phyloP scores from a whole-genome alignment of 2,888 invertebrate genomes.

The Habrosyne pyritoides region DNA sequence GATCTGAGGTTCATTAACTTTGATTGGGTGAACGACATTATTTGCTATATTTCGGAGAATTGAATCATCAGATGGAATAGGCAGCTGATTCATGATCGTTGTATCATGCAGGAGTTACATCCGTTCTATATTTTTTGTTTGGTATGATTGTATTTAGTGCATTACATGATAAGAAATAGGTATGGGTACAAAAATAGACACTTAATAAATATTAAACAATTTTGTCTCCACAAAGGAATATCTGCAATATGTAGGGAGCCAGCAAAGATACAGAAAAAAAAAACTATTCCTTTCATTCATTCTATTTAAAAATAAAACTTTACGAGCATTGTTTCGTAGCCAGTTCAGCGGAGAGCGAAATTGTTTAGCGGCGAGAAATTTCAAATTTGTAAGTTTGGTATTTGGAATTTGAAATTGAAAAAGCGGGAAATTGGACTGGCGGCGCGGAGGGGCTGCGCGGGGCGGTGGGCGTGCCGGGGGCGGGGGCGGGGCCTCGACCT shows the following conservation, averaged over 20 bases:
- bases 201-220: neutral
- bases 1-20: constrained; percentile 25
- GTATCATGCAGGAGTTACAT: neutral
- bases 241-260: neutral
- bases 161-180: too few relatives aligned
- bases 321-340: constrained; percentile 44
- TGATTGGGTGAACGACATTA: constrained; percentile 16
- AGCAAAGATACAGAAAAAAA: neutral
- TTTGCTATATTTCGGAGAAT: constrained; percentile 11
- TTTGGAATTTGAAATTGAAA: constrained; percentile 58
- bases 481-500: constrained; percentile 51
- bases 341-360: constrained; percentile 44
- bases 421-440: constrained; percentile 47
- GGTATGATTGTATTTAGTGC: too few relatives aligned
- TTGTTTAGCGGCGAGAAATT: constrained; percentile 64
- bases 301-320: neutral
- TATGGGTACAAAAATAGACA: too few relatives aligned
- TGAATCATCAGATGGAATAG: neutral
- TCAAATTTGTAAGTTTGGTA: constrained; percentile 60
- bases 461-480: constrained; percentile 61
- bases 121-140: too few relatives aligned
- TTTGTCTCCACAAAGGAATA: neutral
- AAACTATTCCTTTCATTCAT: neutral
- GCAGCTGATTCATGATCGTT: neutral
- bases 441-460: constrained; percentile 45